Conservation (phyloP, 2,113 vertebrate species). For the Glareola pratincola region DNA sequence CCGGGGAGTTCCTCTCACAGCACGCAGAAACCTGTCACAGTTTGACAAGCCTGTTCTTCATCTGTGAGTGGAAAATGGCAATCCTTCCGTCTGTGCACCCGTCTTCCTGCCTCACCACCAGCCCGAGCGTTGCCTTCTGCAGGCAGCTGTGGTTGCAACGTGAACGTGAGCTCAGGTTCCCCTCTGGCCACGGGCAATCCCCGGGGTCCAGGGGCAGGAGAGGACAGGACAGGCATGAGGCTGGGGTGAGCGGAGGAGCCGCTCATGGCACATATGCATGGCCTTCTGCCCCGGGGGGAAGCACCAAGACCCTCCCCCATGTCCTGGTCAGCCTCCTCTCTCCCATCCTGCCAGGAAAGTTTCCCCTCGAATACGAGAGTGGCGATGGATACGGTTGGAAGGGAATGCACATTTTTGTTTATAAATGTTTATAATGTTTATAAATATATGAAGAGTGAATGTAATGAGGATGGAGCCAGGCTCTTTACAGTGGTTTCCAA, state of each 20-base stretch:
- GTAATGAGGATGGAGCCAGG: no score
- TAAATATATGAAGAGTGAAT: no score
- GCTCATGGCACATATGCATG: background rate
- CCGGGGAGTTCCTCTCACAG: background rate
- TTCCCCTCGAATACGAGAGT: background rate
- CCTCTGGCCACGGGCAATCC: background rate
- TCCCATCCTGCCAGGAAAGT: background rate
- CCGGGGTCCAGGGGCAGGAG: background rate
- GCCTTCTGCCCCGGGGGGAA: background rate
- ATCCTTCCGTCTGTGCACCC: background rate
- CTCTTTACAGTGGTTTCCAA: no score
- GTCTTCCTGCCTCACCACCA: background rate
- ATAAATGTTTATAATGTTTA: no score
- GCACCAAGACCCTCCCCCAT: background rate
- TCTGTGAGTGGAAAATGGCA: background rate
- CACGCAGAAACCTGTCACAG: background rate
- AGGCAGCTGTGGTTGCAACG: background rate
- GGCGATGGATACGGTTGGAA: background rate
- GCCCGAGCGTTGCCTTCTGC: background rate
- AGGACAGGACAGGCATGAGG: fast-evolving
- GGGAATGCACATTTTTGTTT: no score
- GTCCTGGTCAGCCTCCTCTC: background rate
- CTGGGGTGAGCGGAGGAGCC: fast-evolving
- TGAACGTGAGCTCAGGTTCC: background rate
- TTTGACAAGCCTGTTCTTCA: background rate